Evolutionary conservation across 2,797 vertebrate species (phyloP), one percentile per base, ranked within the genome.

Genomic region (Pipistrellus pipistrellus): DNA sequence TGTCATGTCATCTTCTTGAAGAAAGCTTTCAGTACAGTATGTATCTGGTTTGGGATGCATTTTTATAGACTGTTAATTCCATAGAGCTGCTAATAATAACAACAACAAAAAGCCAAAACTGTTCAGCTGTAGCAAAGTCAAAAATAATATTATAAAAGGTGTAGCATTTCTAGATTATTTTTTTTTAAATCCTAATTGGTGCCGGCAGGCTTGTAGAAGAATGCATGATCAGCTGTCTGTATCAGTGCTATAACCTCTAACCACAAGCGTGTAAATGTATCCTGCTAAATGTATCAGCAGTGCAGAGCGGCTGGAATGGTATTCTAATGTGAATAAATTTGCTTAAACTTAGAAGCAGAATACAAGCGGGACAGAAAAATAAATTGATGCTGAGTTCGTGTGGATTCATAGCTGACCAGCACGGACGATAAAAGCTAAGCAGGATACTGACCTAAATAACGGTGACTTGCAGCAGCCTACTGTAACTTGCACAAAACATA

Each of bases 141-240:
- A 98, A 59, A 91, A 89, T 90, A 55, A 88, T 95, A 93, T 93
- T 96, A 93, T 73, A 57, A 85, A 97, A 82, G 80, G 88, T 69
- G 81, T 93, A 96, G 64, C 77, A 88, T 95, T 95, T 96, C 75
- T 96, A 96, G 94, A 77, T 96, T 92, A 77, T 96, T 92, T 97
- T 90, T 98, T 97, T 97, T 91, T 96, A 93, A 98, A 98, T 97
- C 95, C 98, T 96, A 97, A 98, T 94, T 90, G 97, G 96, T 98
- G 98, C 97, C 97, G 97, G 98, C 98, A 98, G 98, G 97, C 98
- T 98, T 97, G 97, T 96, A 95, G 95, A 90, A 97, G 94, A 98
- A 97, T 98, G 98, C 98, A 98, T 96, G 98, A 98, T 98, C 98
- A 98, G 98, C 98, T 98, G 98, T 98, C 97, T 98, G 98, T 98